phyloP scores from a whole-genome alignment of 1,140 invertebrate species.

The Rhizoglyphus robini region DNA sequence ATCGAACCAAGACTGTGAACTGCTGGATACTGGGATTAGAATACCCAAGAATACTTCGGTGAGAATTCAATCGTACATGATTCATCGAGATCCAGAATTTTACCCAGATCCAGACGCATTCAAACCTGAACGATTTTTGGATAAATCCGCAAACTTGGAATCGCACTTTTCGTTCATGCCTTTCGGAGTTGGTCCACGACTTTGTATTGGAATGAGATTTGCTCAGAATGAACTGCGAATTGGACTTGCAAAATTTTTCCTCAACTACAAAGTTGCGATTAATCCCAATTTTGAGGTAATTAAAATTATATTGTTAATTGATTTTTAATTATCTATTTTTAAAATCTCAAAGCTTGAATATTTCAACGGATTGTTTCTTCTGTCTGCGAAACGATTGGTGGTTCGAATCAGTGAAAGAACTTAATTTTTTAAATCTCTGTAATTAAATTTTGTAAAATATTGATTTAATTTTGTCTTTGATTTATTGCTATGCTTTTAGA shows the following conservation, averaged over 20 bases:
- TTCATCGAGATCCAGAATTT: conserved; percentile 26
- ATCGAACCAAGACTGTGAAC: neutral
- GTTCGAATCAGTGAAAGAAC: neutral
- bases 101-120: conserved; percentile 27
- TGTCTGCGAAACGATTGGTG: neutral
- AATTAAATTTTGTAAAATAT: too few species aligned
- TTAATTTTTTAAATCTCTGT: too few species aligned
- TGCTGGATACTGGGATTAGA: neutral
- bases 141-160: neutral
- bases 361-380: neutral
- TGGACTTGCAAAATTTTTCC: conserved; percentile 4
- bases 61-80: conserved; percentile 24
- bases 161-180: conserved; percentile 39
- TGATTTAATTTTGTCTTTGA: too few species aligned
- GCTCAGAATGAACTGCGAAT: conserved; percentile 35
- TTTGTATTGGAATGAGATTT: conserved; percentile 46
- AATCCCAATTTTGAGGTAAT: neutral
- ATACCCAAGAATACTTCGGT: conserved; percentile 24
- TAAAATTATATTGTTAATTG: too few species aligned
- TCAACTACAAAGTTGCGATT: conserved; percentile 1
- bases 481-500: too few species aligned
- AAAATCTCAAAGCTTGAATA: too few species aligned
- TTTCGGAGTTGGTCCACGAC: conserved; percentile 44
- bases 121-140: conserved; percentile 22
- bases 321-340: too few species aligned